A percentile compares a stretch with the other conserved stretches of the same genome.
Evolutionary conservation across 2,113 vertebrate genomes (phyloP).

Genomic region (Balaeniceps rex): DNA sequence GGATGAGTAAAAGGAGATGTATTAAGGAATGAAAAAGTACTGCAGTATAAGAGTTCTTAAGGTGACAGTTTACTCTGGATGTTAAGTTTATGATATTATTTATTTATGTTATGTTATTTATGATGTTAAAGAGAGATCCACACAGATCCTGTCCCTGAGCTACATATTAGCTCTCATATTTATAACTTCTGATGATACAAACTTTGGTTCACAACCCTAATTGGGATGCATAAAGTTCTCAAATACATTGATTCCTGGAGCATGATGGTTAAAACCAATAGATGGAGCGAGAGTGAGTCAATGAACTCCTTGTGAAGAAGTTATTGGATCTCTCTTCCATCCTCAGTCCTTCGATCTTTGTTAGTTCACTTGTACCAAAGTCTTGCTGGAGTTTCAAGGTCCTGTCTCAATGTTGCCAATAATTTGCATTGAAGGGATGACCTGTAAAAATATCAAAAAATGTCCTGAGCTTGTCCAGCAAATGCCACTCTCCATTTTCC

Average conservation of each 20-base stretch:
- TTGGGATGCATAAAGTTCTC: neutral
- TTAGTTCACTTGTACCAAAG: neutral
- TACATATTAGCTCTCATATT: neutral
- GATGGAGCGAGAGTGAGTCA: neutral
- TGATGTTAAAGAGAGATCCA: neutral
- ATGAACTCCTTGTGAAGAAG: neutral
- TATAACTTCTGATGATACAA: neutral
- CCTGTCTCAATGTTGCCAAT: neutral
- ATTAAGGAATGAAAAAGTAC: neutral
- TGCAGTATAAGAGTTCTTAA: neutral
- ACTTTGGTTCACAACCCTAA: neutral
- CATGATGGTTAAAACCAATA: neutral
- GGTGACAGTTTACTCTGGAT: neutral
- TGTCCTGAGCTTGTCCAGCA: neutral
- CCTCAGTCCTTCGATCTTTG: neutral
- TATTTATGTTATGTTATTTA: neutral
- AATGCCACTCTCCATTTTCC: neutral
- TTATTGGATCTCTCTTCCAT: neutral
- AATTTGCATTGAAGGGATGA: neutral
- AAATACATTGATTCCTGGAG: neutral
- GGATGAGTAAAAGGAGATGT: neutral
- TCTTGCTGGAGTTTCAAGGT: neutral
- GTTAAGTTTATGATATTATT: neutral
- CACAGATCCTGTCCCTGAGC: neutral
- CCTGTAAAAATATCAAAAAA: neutral